A percentile compares a stretch with the other conserved stretches of the same genome.
These are phyloP conservation scores for Sarcophaga peregrina DNA, from an alignment of 1,140 invertebrate species.

Conservation along the genomic window DNA sequence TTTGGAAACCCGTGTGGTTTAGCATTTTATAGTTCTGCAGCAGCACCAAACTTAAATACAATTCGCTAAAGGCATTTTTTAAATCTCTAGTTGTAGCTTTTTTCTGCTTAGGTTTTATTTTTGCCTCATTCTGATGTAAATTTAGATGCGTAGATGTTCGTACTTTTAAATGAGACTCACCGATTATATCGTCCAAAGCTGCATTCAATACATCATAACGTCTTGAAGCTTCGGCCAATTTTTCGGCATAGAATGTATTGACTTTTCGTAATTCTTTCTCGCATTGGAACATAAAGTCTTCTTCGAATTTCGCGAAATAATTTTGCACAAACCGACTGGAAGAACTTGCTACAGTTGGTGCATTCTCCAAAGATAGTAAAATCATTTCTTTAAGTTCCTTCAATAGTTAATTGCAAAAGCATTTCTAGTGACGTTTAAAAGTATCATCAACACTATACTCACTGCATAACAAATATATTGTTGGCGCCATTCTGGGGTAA, in stretches of 20 bases:
- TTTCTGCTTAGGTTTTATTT: conserved; percentile 63
- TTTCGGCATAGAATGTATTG: conserved; percentile 96
- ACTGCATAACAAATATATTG: conserved; percentile 62
- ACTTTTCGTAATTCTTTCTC: conserved; percentile 94
- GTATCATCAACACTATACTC: conserved; percentile 23
- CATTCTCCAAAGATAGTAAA: conserved; percentile 46
- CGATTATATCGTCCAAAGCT: conserved; percentile 60
- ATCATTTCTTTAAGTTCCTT: conserved; percentile 58
- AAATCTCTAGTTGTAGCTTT: conserved; percentile 78
- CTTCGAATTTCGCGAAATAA: conserved; percentile 91
- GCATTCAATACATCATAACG: conserved; percentile 91
- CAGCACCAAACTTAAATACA: conserved; percentile 95
- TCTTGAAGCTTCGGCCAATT: conserved; percentile 93
- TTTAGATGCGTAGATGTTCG: background rate
- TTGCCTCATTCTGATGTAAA: background rate
- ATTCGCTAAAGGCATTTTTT: conserved; percentile 97
- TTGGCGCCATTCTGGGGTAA: conserved; percentile 61
- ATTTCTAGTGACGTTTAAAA: background rate
- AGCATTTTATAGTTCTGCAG: conserved; percentile 91
- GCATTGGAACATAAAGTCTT: conserved; percentile 92
- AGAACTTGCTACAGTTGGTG: conserved; percentile 31
- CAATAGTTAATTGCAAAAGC: background rate
- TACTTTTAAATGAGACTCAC: background rate
- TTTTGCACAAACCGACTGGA: conserved; percentile 6
- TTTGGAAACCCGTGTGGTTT: conserved; percentile 98